A percentile compares a stretch with the other conserved stretches of the same genome.
Conservation (phyloP, 2,113 vertebrate genomes). For the Hippopotamus amphibius region DNA sequence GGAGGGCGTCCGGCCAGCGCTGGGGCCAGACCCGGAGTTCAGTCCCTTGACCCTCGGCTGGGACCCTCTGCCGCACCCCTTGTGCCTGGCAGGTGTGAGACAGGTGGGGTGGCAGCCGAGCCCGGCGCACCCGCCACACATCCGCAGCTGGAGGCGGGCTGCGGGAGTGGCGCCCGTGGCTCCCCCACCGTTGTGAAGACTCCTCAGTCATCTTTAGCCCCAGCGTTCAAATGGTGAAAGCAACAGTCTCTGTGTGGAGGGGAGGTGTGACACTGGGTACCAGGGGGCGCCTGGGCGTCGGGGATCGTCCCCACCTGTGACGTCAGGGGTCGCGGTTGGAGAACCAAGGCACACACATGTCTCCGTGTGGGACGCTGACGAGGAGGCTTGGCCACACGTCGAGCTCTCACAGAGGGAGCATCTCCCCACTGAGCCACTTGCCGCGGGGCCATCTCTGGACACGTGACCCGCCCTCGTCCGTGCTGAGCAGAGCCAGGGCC, state of each 20-base stretch:
- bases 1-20: neutral
- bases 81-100: neutral
- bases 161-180: rapidly evolving
- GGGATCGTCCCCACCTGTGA: rapidly evolving
- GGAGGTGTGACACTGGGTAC: no score
- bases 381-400: neutral
- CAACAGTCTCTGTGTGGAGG: neutral
- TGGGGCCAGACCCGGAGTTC: neutral
- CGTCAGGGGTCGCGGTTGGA: neutral
- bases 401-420: rapidly evolving
- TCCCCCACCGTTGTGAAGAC: neutral
- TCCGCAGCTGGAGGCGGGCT: rapidly evolving
- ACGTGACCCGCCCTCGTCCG: no score
- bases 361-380: neutral
- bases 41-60: neutral
- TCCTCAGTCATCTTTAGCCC: neutral
- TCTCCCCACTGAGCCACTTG: neutral
- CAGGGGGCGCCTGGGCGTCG: neutral
- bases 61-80: rapidly evolving
- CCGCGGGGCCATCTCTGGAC: neutral
- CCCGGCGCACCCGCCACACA: neutral
- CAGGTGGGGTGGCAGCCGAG: neutral
- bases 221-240: no score
- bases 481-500: rapidly evolving
- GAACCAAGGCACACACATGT: rapidly evolving